Conservation (phyloP, 2,888 invertebrate species). For the Aspidiotus destructor region DNA sequence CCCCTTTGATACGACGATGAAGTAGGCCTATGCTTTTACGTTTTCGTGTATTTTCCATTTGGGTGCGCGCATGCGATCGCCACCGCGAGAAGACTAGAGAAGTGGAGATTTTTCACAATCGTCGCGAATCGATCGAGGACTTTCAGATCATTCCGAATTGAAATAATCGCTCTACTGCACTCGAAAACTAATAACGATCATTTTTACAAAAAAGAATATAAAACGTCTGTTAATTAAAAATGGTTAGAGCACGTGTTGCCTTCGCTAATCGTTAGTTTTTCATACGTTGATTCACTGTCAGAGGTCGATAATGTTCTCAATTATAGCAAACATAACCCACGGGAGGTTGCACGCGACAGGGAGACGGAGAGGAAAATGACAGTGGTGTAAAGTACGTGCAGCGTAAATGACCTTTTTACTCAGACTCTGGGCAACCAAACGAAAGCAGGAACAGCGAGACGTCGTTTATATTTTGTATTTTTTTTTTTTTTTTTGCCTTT, state of each 20-base stretch:
- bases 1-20: too few relatives aligned
- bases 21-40: too few relatives aligned
- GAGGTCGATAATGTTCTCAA: conserved; percentile 2
- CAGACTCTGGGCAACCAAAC: neutral
- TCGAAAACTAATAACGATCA: neutral
- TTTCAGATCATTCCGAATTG: too few relatives aligned
- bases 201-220: neutral
- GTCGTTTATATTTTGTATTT: neutral
- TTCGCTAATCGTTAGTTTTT: conserved; percentile 1
- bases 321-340: conserved; percentile 2
- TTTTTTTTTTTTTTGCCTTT: too few relatives aligned
- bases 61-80: too few relatives aligned
- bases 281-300: conserved; percentile 4
- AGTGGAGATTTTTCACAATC: too few relatives aligned
- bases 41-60: too few relatives aligned
- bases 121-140: too few relatives aligned
- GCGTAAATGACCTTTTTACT: neutral
- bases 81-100: too few relatives aligned
- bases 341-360: neutral
- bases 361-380: neutral
- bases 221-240: neutral
- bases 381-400: neutral
- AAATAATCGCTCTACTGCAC: neutral
- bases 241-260: neutral
- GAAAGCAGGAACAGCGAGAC: neutral